These are phyloP conservation scores for Murina feae DNA, from an alignment of 2,113 vertebrate species.

Conservation along the genomic window DNA sequence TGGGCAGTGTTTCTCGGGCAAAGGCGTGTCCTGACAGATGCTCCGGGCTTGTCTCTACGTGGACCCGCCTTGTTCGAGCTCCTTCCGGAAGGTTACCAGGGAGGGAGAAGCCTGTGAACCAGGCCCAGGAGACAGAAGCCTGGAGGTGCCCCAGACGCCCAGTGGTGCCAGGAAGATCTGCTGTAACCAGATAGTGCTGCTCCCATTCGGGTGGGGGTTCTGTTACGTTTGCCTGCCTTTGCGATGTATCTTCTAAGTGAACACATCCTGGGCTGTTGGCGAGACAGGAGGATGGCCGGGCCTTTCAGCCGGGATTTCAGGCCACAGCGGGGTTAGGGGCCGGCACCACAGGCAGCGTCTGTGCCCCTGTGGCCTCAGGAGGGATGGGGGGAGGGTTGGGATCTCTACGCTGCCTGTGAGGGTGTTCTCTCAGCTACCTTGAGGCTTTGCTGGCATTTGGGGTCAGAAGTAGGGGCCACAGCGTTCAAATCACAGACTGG, in stretches of 20 bases:
- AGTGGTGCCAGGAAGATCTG: accelerated
- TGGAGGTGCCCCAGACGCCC: background rate
- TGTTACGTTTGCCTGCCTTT: background rate
- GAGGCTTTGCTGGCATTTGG: constrained; percentile 72
- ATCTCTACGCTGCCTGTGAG: too few species aligned
- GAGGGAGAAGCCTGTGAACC: background rate
- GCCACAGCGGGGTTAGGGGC: background rate
- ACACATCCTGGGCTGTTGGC: accelerated
- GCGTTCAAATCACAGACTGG: constrained; percentile 65
- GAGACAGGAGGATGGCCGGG: background rate
- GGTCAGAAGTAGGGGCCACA: constrained; percentile 68
- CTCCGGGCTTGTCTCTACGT: accelerated
- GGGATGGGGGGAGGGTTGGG: background rate
- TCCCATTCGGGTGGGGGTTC: background rate
- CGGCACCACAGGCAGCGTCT: too few species aligned
- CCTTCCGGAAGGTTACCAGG: accelerated
- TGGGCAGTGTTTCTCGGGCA: accelerated
- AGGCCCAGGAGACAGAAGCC: background rate
- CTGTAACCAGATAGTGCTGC: background rate
- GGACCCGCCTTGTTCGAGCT: accelerated
- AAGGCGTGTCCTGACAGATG: accelerated
- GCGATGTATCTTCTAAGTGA: background rate
- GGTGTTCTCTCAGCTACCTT: background rate
- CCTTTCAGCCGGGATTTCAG: accelerated
- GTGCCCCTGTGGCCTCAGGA: background rate